phyloP scores from a whole-genome alignment of 1,140 invertebrate species.

The Achatina immaculata region DNA sequence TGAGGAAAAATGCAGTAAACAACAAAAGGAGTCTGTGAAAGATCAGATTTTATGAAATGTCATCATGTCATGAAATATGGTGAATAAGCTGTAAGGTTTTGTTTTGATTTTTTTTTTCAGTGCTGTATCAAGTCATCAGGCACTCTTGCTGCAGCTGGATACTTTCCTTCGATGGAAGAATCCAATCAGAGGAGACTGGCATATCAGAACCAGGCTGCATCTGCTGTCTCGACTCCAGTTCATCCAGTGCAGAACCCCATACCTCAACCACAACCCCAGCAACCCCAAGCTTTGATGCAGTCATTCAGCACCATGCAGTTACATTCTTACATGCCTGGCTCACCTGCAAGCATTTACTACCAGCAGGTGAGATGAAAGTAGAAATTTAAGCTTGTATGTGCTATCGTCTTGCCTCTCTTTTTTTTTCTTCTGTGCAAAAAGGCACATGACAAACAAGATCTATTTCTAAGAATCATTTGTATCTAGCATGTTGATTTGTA shows the following conservation, averaged over 20 bases:
- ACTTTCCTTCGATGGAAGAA: constrained; percentile 23
- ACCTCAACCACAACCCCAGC: constrained; percentile 1
- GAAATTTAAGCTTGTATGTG: too few relatives aligned
- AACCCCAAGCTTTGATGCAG: constrained; percentile 20
- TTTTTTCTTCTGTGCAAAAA: too few relatives aligned
- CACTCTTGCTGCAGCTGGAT: constrained; percentile 25
- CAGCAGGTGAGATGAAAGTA: constrained; percentile 19
- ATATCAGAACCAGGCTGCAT: constrained; percentile 10
- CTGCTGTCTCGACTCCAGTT: not conserved
- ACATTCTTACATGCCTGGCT: not conserved
- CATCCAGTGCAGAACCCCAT: not conserved
- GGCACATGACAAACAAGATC: too few relatives aligned
- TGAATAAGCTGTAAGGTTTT: too few relatives aligned
- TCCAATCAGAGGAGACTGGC: constrained; percentile 18
- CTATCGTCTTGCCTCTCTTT: too few relatives aligned
- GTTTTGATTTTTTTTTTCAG: constrained; percentile 24
- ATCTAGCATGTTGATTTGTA: too few relatives aligned
- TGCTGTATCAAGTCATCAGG: constrained; percentile 39
- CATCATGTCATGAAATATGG: too few relatives aligned
- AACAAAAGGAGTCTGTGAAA: too few relatives aligned
- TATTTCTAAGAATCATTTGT: too few relatives aligned
- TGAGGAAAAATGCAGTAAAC: too few relatives aligned
- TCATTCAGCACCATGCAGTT: constrained; percentile 17
- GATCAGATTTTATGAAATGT: too few relatives aligned
- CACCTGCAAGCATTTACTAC: constrained; percentile 14